Evolutionary conservation across 2,888 invertebrate genomes (phyloP).

Genomic region (Epsilonema sp.): DNA sequence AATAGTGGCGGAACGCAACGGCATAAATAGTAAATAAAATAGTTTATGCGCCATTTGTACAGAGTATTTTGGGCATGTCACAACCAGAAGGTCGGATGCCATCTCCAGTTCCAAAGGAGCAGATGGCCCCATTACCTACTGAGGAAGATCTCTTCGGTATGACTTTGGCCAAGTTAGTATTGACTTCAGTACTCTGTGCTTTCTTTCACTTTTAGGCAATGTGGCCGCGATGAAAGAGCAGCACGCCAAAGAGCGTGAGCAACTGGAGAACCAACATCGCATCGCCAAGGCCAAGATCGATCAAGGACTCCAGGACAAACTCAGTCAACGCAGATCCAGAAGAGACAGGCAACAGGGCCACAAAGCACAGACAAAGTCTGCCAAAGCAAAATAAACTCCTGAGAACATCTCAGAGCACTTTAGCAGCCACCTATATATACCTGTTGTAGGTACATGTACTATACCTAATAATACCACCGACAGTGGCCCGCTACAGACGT

Average conservation of each 20-base stretch:
- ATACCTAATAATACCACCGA: not conserved
- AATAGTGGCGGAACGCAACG: no score
- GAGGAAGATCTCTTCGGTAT: constrained; percentile 36
- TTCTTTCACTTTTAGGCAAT: constrained; percentile 22
- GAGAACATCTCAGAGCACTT: no score
- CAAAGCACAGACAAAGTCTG: not conserved
- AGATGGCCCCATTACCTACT: constrained; percentile 34
- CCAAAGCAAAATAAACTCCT: no score
- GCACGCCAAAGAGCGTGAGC: constrained; percentile 27
- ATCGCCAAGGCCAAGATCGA: constrained; percentile 30
- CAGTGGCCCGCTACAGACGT: no score
- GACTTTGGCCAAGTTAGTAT: no score
- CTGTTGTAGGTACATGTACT: no score
- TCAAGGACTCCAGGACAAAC: constrained; percentile 31
- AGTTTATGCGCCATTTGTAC: no score
- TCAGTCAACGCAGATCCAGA: constrained; percentile 17
- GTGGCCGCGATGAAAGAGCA: constrained; percentile 29
- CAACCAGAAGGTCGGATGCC: constrained; percentile 19
- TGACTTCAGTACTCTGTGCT: not conserved
- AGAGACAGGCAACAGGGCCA: not conserved
- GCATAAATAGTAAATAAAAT: no score
- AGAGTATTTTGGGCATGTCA: constrained; percentile 20
- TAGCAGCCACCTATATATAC: no score
- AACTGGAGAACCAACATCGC: constrained; percentile 28
- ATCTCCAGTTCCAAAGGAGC: constrained; percentile 26